Base-by-base conservation (phyloP, 35 echinoderm and acorn worm species). In the Ophioderma brevispina region DNA sequence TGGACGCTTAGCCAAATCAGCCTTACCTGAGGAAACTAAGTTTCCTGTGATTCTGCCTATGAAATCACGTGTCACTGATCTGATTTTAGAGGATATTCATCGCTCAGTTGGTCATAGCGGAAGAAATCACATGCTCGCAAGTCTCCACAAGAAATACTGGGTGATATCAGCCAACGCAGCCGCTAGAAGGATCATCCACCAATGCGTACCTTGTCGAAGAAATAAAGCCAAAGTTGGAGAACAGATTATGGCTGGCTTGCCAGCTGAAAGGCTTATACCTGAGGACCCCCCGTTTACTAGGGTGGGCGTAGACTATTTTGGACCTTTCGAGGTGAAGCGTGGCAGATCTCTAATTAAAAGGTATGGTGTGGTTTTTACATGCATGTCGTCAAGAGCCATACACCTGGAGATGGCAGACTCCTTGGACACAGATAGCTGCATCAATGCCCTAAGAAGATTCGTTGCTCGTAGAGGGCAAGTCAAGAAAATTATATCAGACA, bases 341-440 rank as follows among this genome's bases (percentile, higher is more conserved):
- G 42, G 59, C 1, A 36, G 91, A 83, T 64, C 32, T 32, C 52
- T 32, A 34, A 21, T 64, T 0, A 90, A 86, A 31, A 14, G 49
- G 32, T 94, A 91, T 82, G 77, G 82, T 0, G 88, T 90, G 15
- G 39, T 94, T 10, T 90, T 90, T 59, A 94, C 92, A 4, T 94
- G 92, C 34, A 33, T 87, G 33, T 28, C 70, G 3, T 55, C 76
- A 37, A 33, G 86, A 39, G 86, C 64, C 33, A 35, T 94, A 28
- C 87, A 90, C 35, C 36, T 90, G 0, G 87, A 86, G 40, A 10
- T 85, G 18, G 85, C 37, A 0, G 0, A 89, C 63, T 76, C 85
- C 32, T 31, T 93, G 1, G 35, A 82, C 31, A 88, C 85, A 15
- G 85, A 86, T 31, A 81, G 86, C 0, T 93, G 86, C 46, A 89